Percentiles rank a stretch among this genome's conserved stretches.
Conservation (phyloP, 2,797 vertebrate species). For the Pangasius larnaudii region DNA sequence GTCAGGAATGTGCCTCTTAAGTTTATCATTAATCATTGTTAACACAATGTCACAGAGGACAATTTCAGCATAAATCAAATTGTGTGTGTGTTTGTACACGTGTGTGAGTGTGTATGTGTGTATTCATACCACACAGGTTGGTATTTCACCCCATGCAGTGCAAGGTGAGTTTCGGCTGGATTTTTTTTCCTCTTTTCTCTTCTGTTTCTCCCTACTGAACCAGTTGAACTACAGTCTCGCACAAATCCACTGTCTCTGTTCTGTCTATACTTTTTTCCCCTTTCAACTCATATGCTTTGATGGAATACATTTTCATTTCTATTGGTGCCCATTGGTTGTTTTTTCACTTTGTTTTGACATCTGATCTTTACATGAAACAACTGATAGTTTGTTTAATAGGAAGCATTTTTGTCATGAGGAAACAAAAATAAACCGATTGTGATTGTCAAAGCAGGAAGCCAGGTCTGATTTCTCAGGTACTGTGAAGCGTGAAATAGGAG, state of each 20-base stretch:
- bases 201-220: slow-evolving; percentile 46
- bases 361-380: neutral
- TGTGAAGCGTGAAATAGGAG: neutral
- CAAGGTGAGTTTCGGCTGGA: slow-evolving; percentile 54
- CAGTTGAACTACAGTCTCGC: slow-evolving; percentile 45
- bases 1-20: slow-evolving; percentile 56
- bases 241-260: neutral
- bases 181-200: slow-evolving; percentile 16
- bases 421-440: neutral
- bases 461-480: neutral
- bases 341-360: neutral
- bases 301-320: neutral
- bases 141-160: slow-evolving; percentile 40
- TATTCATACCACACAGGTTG: slow-evolving; percentile 26
- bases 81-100: slow-evolving; percentile 18
- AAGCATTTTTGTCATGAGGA: neutral
- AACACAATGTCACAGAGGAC: slow-evolving; percentile 65
- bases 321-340: neutral
- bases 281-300: neutral
- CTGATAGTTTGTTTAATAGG: neutral
- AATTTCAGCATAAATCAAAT: slow-evolving; percentile 56
- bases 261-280: slow-evolving; percentile 25
- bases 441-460: slow-evolving; percentile 9
- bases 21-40: slow-evolving; percentile 77
- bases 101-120: slow-evolving; percentile 47